Evolutionary conservation across 1,140 invertebrate genomes (phyloP).

Genomic region (Zaprionus lachaisei): DNA sequence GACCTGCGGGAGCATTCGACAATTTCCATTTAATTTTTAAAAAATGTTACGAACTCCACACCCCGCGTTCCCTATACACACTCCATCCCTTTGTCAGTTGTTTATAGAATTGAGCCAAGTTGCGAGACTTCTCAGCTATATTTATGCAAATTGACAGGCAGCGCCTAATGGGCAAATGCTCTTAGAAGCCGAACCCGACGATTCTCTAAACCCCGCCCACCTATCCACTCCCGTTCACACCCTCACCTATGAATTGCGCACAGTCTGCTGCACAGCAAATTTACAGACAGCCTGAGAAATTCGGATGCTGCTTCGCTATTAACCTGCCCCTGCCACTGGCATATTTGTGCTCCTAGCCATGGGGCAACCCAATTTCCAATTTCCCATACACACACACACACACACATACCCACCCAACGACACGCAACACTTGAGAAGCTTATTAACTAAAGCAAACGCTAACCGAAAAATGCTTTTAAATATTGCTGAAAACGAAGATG

Average conservation of each 20-base stretch:
- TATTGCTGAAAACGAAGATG: constrained; percentile 20
- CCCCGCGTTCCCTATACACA: not conserved
- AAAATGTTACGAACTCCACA: constrained; percentile 14
- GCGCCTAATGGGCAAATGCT: constrained; percentile 44
- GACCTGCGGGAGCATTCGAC: constrained; percentile 3
- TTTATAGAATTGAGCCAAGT: constrained; percentile 44
- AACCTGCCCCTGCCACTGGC: not conserved
- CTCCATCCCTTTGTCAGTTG: constrained; percentile 22
- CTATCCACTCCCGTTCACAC: not conserved
- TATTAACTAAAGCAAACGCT: constrained; percentile 42
- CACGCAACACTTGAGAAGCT: constrained; percentile 43
- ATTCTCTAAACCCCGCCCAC: not conserved
- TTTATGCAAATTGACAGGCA: constrained; percentile 50
- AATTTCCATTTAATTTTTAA: constrained; percentile 17
- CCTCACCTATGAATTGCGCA: not conserved
- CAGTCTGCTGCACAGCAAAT: constrained; percentile 37
- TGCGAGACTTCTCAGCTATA: constrained; percentile 25
- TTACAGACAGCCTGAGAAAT: constrained; percentile 25
- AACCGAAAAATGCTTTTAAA: constrained; percentile 55
- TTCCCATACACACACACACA: constrained; percentile 27
- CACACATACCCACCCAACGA: constrained; percentile 31
- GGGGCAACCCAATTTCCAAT: constrained; percentile 38
- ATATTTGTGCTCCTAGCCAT: constrained; percentile 1
- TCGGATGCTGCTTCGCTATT: constrained; percentile 6
- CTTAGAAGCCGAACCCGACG: constrained; percentile 8